A percentile compares a stretch with the other conserved stretches of the same genome.
Conservation (phyloP, 2,113 vertebrate genomes). For the Hassar affinis region DNA sequence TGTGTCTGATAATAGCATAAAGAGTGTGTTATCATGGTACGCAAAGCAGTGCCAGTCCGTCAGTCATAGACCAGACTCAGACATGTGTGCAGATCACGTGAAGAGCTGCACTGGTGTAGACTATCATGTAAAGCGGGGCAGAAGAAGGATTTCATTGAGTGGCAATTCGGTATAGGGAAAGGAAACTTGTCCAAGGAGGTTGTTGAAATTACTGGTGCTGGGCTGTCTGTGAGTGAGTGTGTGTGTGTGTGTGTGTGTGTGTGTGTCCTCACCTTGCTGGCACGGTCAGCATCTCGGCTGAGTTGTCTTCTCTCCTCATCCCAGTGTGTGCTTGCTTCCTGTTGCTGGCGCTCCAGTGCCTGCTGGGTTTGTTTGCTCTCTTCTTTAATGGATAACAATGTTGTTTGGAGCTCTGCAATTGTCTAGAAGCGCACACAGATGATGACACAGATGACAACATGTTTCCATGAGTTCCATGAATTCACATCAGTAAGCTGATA, state of each 20-base stretch:
- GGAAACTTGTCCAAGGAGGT: neutral
- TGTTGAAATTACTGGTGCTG: neutral
- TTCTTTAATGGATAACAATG: conserved; percentile 76
- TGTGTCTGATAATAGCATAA: neutral
- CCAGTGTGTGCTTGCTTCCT: conserved; percentile 73
- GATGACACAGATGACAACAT: neutral
- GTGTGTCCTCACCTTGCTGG: conserved; percentile 77
- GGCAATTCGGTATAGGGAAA: neutral
- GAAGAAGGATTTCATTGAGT: neutral
- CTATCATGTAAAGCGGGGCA: neutral
- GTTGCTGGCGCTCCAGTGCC: conserved; percentile 71
- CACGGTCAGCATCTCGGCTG: conserved; percentile 74
- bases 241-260: conserved; percentile 12
- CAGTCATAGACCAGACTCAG: neutral
- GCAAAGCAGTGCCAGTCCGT: neutral
- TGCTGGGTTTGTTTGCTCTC: conserved; percentile 76
- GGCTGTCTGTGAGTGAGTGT: neutral
- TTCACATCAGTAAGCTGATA: neutral
- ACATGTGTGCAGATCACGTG: neutral
- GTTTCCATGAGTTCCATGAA: neutral
- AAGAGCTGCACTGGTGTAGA: neutral
- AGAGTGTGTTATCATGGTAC: neutral
- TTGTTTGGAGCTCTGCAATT: conserved; percentile 80
- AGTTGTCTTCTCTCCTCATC: conserved; percentile 81
- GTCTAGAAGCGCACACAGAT: conserved; percentile 65